Evolutionary conservation across 2,113 vertebrate species (phyloP), one percentile per base, ranked within the genome.

Genomic region (Rhinichthys klamathensis): DNA sequence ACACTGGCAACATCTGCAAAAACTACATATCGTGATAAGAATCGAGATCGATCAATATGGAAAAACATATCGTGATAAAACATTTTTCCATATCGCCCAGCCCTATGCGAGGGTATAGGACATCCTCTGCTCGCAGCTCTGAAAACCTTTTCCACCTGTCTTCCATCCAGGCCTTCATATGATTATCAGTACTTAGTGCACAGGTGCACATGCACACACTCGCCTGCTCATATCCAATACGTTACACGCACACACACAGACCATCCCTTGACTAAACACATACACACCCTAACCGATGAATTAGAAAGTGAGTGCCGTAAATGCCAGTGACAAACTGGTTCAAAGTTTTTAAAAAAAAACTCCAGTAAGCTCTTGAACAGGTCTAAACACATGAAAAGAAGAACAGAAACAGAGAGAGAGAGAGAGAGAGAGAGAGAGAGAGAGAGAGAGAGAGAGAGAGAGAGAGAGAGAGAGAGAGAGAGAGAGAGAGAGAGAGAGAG

Each of bases 401-500:
- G 44, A 86, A 85, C 84, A 65, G 90, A 89, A 85, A 88, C 38
- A 90, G 79, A 88, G 70, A 18, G 18, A 38, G 86, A 82, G 27
- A 54, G 75, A 86, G 72, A 49, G 63, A 84, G 67, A 69, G 90
- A 88, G 87, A 87, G 41, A 67, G 6, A 8, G 30, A 67, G 63
- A 67, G 30, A 67, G 30, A 67, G 15, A 90, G 82, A 89, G 78
- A 90, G 86, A 76, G 87, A 86, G 54, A 77, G 73, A 78, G 86
- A 82, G 30, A 54, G 72, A 86, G 72, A 76, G 86, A n/a, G 72
- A 85, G 72, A 78, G 86, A 82, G 30, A 56, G 75, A 86, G 72
- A 51, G 63, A 84, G 61, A 23, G 51, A 94, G 90, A 90, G 82
- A 75, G 83, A 87, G 85, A 87, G 72, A 86, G 87, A 82, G 87